A percentile compares a stretch with the other conserved stretches of the same genome.
Evolutionary conservation across 1,140 invertebrate species (phyloP).

Genomic region (Musca vetustissima): DNA sequence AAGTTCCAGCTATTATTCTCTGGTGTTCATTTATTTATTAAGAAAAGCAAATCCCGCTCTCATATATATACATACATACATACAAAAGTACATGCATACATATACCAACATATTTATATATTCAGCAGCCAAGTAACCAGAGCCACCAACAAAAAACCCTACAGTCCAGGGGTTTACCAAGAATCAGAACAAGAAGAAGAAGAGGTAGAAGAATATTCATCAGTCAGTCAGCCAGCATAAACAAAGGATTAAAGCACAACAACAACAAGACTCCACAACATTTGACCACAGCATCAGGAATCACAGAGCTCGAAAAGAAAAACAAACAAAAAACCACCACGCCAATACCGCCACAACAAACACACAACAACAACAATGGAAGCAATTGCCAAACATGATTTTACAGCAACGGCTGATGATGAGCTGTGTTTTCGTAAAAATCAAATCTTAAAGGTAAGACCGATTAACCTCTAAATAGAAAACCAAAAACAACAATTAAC

Average conservation of each 20-base stretch:
- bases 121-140: too few relatives aligned
- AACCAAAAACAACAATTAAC: too few relatives aligned
- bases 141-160: too few relatives aligned
- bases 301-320: conserved; percentile 24
- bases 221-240: too few relatives aligned
- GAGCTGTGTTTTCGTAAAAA: conserved; percentile 96
- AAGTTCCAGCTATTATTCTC: too few relatives aligned
- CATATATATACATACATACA: neutral
- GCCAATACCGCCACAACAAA: conserved; percentile 22
- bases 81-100: too few relatives aligned
- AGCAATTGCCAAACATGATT: conserved; percentile 98
- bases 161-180: too few relatives aligned
- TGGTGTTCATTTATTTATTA: neutral
- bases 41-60: conserved; percentile 10
- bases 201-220: too few relatives aligned
- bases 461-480: too few relatives aligned
- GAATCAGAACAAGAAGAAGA: too few relatives aligned
- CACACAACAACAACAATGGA: conserved; percentile 81
- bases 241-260: conserved; percentile 23
- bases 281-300: conserved; percentile 1
- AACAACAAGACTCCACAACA: too few relatives aligned
- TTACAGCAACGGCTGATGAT: conserved; percentile 96
- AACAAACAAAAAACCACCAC: conserved; percentile 19
- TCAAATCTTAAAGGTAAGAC: conserved; percentile 88
- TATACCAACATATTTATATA: too few relatives aligned